phyloP scores from a whole-genome alignment of 2,797 vertebrate species.

The Glyptemys insculpta region DNA sequence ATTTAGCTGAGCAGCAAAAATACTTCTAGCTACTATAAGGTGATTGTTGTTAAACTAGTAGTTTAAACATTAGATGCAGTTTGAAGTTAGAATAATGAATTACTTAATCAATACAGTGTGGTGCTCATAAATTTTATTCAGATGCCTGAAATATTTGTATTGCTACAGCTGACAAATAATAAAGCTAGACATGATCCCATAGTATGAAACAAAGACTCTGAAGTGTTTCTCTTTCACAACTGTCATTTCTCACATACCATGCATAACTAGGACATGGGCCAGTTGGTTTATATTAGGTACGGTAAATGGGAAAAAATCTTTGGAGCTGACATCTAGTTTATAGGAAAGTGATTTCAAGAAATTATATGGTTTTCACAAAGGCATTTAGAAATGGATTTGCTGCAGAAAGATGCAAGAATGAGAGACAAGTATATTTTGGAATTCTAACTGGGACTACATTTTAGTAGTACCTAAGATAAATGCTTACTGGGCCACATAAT shows the following conservation, averaged over 20 bases:
- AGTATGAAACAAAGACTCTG: neutral
- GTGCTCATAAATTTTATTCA: neutral
- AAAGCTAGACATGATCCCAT: neutral
- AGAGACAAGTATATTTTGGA: neutral
- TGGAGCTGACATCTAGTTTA: neutral
- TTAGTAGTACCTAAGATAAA: neutral
- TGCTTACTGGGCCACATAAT: neutral
- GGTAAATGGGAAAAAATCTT: neutral
- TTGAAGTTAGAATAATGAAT: neutral
- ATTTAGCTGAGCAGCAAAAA: no score
- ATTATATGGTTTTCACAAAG: neutral
- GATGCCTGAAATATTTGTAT: neutral
- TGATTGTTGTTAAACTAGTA: no score
- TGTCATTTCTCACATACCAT: neutral
- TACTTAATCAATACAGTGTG: neutral
- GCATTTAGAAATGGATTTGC: neutral
- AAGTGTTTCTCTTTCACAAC: neutral
- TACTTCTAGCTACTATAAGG: no score
- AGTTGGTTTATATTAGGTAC: neutral
- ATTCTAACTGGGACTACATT: neutral
- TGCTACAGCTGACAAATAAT: neutral
- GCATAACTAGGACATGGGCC: neutral
- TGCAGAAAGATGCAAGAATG: neutral
- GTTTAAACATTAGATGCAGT: no score
- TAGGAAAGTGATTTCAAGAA: neutral